Conservation (phyloP, 2,888 invertebrate genomes). For the Saturnia pavonia region DNA sequence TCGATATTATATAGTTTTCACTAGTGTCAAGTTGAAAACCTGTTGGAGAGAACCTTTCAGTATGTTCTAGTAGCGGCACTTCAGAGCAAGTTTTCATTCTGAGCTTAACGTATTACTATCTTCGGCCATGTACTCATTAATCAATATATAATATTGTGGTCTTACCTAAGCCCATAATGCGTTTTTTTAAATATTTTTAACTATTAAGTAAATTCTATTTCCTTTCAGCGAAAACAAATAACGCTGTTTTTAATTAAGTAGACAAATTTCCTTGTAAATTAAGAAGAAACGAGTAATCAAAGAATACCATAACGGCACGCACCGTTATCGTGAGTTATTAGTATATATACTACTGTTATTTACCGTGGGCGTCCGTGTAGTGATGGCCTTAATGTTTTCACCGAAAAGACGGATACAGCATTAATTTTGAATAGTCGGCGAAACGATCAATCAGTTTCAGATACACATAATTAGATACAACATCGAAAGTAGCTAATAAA, state of each 20-base stretch:
- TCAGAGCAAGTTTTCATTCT: too few relatives aligned
- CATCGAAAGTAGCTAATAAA: background rate
- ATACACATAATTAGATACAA: background rate
- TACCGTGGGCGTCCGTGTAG: slow-evolving; percentile 11
- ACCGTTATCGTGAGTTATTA: slow-evolving; percentile 14
- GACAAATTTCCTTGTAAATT: background rate
- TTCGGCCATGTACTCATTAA: too few relatives aligned
- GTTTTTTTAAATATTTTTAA: background rate
- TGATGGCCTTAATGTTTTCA: background rate
- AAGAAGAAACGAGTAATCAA: slow-evolving; percentile 9
- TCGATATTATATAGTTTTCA: too few relatives aligned
- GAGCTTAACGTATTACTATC: too few relatives aligned
- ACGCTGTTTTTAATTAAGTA: background rate
- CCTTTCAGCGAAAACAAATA: background rate
- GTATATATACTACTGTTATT: slow-evolving; percentile 10
- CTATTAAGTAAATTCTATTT: background rate
- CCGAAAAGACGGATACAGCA: background rate
- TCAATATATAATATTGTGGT: too few relatives aligned
- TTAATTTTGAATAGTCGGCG: background rate
- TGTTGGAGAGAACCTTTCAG: too few relatives aligned
- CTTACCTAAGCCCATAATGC: too few relatives aligned
- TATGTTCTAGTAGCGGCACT: too few relatives aligned
- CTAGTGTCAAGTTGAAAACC: too few relatives aligned
- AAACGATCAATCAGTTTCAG: background rate
- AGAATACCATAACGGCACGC: slow-evolving; percentile 14